Percentiles rank a stretch among this genome's conserved stretches.
phyloP scores from a whole-genome alignment of 2,113 vertebrate species.

The Cynocephalus volans region DNA sequence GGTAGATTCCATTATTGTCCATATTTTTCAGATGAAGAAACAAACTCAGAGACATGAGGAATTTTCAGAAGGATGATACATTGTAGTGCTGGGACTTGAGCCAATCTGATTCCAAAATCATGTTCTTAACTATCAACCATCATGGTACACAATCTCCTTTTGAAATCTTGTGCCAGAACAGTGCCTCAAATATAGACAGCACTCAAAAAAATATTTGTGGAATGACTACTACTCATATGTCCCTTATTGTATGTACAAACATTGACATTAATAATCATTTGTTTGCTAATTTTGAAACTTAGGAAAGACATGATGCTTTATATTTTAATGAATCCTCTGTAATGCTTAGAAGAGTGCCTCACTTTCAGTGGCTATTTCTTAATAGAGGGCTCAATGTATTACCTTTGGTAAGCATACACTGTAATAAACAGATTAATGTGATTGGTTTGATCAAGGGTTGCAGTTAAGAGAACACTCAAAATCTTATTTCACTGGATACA shows the following conservation, averaged over 20 bases:
- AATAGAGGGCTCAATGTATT: neutral
- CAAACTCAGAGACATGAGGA: neutral
- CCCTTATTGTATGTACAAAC: neutral
- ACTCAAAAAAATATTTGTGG: neutral
- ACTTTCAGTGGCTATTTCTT: neutral
- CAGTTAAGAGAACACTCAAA: neutral
- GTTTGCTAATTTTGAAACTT: neutral
- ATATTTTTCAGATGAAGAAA: conserved; percentile 15
- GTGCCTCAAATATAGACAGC: neutral
- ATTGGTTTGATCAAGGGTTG: neutral
- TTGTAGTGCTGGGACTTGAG: neutral
- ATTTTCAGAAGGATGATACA: neutral
- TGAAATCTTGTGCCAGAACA: neutral
- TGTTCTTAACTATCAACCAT: neutral
- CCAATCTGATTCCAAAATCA: neutral
- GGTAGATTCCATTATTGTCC: neutral
- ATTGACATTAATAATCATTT: neutral
- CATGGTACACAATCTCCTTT: neutral
- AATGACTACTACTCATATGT: neutral
- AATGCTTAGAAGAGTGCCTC: neutral
- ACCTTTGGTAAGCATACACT: neutral
- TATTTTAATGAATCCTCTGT: neutral
- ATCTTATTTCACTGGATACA: neutral
- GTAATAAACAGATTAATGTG: conserved; percentile 10
- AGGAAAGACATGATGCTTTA: neutral